phyloP scores from a whole-genome alignment of 2,888 invertebrate genomes.

The Phengaris arion region DNA sequence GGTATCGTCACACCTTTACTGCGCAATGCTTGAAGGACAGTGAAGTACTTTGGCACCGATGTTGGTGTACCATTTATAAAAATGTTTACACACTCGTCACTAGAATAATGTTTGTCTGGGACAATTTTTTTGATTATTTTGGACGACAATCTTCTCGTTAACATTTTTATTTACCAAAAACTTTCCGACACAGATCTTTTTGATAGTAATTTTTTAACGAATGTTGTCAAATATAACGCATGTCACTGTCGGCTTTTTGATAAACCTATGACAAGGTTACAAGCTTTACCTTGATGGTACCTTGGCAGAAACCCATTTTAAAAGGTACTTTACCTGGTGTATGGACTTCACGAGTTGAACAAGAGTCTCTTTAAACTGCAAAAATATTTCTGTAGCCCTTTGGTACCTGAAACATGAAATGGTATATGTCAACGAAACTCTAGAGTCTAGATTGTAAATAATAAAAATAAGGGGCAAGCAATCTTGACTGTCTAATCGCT shows the following conservation, averaged over 20 bases:
- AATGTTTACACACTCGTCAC: constrained; percentile 76
- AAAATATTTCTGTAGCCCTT: constrained; percentile 64
- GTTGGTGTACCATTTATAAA: constrained; percentile 97
- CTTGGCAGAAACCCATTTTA: too few species aligned
- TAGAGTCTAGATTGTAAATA: too few species aligned
- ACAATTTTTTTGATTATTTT: neutral
- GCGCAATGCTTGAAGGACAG: constrained; percentile 86
- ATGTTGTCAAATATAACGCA: too few species aligned
- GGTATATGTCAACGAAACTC: neutral
- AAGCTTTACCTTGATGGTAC: too few species aligned
- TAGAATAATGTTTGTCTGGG: neutral
- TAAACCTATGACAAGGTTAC: too few species aligned
- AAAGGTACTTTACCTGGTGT: constrained; percentile 54
- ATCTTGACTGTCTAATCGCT: too few species aligned
- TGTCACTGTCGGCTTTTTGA: too few species aligned
- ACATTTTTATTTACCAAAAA: neutral
- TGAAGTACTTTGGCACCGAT: constrained; percentile 94
- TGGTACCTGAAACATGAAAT: constrained; percentile 53
- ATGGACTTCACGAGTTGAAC: constrained; percentile 65
- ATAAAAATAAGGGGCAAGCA: too few species aligned
- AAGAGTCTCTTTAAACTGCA: constrained; percentile 65
- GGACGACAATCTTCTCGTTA: neutral
- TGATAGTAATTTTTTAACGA: too few species aligned
- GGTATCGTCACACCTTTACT: constrained; percentile 80
- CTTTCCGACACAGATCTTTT: too few species aligned